Evolutionary conservation across 2,797 vertebrate species (phyloP).

Genomic region (Rhynchonycteris naso): DNA sequence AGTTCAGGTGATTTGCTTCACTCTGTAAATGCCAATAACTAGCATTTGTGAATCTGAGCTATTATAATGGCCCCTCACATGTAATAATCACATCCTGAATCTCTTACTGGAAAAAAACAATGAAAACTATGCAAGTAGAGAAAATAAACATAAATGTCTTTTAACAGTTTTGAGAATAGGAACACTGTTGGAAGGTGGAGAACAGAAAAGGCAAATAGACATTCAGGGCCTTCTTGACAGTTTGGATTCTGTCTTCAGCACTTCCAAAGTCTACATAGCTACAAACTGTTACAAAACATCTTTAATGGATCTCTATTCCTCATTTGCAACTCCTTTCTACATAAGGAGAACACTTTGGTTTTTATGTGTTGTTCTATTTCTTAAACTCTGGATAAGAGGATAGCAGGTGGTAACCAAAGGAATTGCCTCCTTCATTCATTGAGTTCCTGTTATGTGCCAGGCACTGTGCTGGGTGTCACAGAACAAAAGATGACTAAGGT

Average conservation of each 20-base stretch:
- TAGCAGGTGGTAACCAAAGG: neutral
- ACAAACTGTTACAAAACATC: slow-evolving; percentile 2
- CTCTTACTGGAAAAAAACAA: slow-evolving; percentile 48
- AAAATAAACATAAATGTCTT: slow-evolving; percentile 55
- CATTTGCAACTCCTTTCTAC: neutral
- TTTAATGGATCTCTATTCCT: neutral
- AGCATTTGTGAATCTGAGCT: slow-evolving; percentile 31
- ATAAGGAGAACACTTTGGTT: neutral
- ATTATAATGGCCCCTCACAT: slow-evolving; percentile 50
- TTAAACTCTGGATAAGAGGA: neutral
- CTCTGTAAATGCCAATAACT: slow-evolving; percentile 59
- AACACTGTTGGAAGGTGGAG: slow-evolving; percentile 23
- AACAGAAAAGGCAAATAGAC: neutral
- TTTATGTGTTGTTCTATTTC: neutral
- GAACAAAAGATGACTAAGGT: neutral
- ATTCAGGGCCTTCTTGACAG: neutral
- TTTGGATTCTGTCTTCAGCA: slow-evolving; percentile 33
- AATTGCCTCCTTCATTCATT: neutral
- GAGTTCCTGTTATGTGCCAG: neutral
- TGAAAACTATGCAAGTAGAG: neutral
- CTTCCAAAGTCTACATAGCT: neutral
- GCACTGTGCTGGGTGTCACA: neutral
- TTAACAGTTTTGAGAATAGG: neutral
- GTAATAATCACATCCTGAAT: slow-evolving; percentile 33
- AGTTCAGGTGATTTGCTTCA: slow-evolving; percentile 44